Percentiles rank a stretch among this genome's conserved stretches.
These are phyloP conservation scores for Cherax quadricarinatus DNA, from an alignment of 1,140 invertebrate genomes.

Conservation along the genomic window DNA sequence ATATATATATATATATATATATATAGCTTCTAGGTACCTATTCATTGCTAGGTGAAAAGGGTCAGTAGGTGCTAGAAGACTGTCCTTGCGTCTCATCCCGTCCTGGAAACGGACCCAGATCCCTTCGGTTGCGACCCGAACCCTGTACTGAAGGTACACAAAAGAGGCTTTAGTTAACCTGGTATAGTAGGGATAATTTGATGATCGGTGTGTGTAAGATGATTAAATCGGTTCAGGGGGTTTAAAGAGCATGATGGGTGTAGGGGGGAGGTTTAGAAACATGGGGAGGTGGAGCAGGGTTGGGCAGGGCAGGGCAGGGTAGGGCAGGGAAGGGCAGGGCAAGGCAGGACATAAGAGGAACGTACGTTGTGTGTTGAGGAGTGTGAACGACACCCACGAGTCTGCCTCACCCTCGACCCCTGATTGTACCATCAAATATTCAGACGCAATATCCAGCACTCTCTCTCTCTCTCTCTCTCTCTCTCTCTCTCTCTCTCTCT, in stretches of 20 bases:
- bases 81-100: no score
- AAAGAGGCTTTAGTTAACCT: not conserved
- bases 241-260: not conserved
- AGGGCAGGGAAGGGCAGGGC: not conserved
- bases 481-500: not conserved
- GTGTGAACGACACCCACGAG: constrained; percentile 40
- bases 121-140: no score
- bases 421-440: constrained; percentile 61
- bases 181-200: not conserved
- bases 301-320: not conserved
- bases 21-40: no score
- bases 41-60: no score
- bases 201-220: not conserved
- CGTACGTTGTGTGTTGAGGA: not conserved
- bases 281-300: not conserved
- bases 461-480: not conserved
- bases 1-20: no score
- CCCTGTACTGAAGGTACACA: no score
- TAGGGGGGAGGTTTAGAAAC: no score
- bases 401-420: constrained; percentile 33
- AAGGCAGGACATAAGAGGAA: not conserved
- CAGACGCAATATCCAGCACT: constrained; percentile 59
- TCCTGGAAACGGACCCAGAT: no score
- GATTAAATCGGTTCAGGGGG: not conserved
- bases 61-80: no score